Conservation (phyloP, 92 coral and sea anemone genomes). For the Montipora capitata region DNA sequence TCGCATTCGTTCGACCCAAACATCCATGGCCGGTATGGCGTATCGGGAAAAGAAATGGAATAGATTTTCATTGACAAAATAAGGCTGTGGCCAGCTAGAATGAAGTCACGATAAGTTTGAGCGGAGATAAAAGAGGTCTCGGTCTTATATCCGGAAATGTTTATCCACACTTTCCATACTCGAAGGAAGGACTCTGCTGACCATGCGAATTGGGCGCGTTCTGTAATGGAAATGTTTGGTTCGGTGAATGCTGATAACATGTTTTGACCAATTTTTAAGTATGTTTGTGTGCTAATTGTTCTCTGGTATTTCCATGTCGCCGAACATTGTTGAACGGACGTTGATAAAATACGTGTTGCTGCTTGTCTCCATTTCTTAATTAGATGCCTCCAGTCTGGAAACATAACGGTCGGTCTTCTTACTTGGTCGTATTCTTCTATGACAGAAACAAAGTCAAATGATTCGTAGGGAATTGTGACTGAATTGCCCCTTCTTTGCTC, state of each 20-base stretch:
- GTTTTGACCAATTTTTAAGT: slow-evolving; percentile 64
- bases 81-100: slow-evolving; percentile 55
- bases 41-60: slow-evolving; percentile 35
- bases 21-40: slow-evolving; percentile 42
- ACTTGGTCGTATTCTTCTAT: slow-evolving; percentile 10
- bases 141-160: background rate
- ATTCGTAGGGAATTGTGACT: slow-evolving; percentile 19
- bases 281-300: slow-evolving; percentile 46
- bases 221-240: slow-evolving; percentile 20
- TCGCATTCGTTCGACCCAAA: slow-evolving; percentile 51
- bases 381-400: slow-evolving; percentile 62
- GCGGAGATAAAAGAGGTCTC: slow-evolving; percentile 46
- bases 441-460: slow-evolving; percentile 28
- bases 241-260: slow-evolving; percentile 43
- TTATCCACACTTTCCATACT: slow-evolving; percentile 58
- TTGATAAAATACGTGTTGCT: slow-evolving; percentile 44
- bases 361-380: slow-evolving; percentile 62
- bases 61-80: slow-evolving; percentile 58
- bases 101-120: slow-evolving; percentile 43
- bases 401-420: slow-evolving; percentile 37
- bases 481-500: slow-evolving; percentile 17
- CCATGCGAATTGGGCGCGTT: slow-evolving; percentile 51
- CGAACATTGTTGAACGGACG: slow-evolving; percentile 26
- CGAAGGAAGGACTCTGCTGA: slow-evolving; percentile 52
- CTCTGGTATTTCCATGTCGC: slow-evolving; percentile 3